Percentiles rank a stretch among this genome's conserved stretches.
phyloP scores from a whole-genome alignment of 2,888 invertebrate species.

The Drosophila picticornis region DNA sequence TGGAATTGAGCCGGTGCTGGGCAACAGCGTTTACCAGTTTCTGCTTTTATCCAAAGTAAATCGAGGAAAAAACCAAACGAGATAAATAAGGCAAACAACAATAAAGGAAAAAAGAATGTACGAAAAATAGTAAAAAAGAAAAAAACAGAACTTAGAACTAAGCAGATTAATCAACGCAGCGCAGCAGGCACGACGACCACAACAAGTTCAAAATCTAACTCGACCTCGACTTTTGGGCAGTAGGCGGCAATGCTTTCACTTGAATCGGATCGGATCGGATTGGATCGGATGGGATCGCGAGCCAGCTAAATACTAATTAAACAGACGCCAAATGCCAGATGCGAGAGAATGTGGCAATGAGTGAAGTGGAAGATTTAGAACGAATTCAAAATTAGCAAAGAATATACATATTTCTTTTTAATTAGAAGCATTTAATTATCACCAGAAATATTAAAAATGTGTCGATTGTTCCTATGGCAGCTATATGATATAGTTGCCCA shows the following conservation, averaged over 20 bases:
- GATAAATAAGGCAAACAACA: constrained; percentile 21
- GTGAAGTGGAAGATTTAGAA: neutral
- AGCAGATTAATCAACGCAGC: constrained; percentile 28
- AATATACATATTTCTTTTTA: neutral
- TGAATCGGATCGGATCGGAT: constrained; percentile 19
- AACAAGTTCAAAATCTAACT: constrained; percentile 11
- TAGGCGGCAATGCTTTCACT: constrained; percentile 45
- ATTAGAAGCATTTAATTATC: neutral
- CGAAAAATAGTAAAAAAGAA: constrained; percentile 1
- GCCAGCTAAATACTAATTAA: constrained; percentile 30
- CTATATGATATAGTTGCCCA: neutral
- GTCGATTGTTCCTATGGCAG: neutral
- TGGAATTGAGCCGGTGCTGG: constrained; percentile 31
- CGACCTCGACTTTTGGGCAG: constrained; percentile 23
- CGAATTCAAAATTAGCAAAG: neutral
- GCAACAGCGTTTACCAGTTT: constrained; percentile 50
- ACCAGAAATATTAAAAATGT: fast-evolving
- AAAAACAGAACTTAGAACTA: neutral
- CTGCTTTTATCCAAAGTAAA: neutral
- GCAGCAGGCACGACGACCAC: constrained; percentile 1
- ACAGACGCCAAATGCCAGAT: neutral
- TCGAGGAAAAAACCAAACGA: constrained; percentile 4
- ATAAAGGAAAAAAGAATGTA: constrained; percentile 23
- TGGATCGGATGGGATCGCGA: constrained; percentile 2
- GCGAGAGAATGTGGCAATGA: neutral